phyloP scores from a whole-genome alignment of 2,888 invertebrate genomes.

The Temnothorax unifasciatus region DNA sequence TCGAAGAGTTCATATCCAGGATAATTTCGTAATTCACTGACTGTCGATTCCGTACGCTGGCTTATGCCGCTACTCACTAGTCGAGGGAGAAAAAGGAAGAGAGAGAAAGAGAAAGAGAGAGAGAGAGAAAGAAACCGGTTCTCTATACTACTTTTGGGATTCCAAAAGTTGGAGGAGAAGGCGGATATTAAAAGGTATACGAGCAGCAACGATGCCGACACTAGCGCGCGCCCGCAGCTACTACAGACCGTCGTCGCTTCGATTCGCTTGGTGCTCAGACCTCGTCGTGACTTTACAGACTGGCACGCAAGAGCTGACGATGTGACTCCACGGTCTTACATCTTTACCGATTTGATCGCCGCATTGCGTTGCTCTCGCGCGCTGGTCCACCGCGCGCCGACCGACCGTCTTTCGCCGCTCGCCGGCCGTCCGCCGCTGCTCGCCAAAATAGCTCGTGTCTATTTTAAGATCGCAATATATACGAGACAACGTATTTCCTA shows the following conservation, averaged over 20 bases:
- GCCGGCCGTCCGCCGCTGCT: constrained; percentile 20
- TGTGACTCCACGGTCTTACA: constrained; percentile 45
- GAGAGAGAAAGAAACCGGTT: constrained; percentile 67
- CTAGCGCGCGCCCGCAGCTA: constrained; percentile 82
- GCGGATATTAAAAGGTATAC: constrained; percentile 60
- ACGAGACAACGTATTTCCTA: constrained; percentile 36
- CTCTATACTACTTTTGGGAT: constrained; percentile 56
- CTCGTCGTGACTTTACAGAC: constrained; percentile 44
- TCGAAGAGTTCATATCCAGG: constrained; percentile 72
- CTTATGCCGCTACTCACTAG: constrained; percentile 69
- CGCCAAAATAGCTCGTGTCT: constrained; percentile 48
- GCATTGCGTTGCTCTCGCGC: constrained; percentile 48
- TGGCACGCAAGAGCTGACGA: constrained; percentile 43
- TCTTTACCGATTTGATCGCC: constrained; percentile 52
- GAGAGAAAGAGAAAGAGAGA: not conserved
- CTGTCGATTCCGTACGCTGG: constrained; percentile 53
- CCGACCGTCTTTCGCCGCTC: constrained; percentile 11
- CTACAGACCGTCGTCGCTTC: constrained; percentile 70
- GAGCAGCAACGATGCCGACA: constrained; percentile 81
- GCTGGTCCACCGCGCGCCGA: constrained; percentile 30
- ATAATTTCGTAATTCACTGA: constrained; percentile 43
- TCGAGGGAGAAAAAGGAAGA: constrained; percentile 13
- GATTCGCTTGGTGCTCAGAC: constrained; percentile 55
- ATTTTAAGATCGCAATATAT: constrained; percentile 25
- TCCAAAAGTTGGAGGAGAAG: constrained; percentile 63